These are phyloP conservation scores for Pangasius mekongensis DNA, from an alignment of 2,797 vertebrate species.

Conservation along the genomic window DNA sequence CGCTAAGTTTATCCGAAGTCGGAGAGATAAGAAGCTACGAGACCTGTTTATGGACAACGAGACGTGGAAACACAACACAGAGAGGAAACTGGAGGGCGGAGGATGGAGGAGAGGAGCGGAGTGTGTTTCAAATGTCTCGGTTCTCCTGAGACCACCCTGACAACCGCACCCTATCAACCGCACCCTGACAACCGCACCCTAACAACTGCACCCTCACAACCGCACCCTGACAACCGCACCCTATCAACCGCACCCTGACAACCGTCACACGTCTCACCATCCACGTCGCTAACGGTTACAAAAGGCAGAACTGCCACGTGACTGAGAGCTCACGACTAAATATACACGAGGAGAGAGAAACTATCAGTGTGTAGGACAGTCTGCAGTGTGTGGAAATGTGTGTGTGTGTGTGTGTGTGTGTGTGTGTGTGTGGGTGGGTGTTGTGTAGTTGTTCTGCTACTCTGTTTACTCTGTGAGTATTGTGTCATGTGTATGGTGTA, in stretches of 20 bases:
- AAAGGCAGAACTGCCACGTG: not conserved
- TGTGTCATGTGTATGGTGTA: not conserved
- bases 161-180: not conserved
- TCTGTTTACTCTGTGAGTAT: not conserved
- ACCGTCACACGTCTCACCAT: not conserved
- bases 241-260: no score
- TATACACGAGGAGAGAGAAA: not conserved
- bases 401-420: not conserved
- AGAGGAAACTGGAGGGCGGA: not conserved
- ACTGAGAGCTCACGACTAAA: not conserved
- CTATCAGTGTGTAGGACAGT: not conserved
- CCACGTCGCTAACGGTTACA: not conserved
- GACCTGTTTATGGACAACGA: not conserved
- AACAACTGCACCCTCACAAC: no score
- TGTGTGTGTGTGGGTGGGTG: no score
- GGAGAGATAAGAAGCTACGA: not conserved
- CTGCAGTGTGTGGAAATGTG: not conserved
- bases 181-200: no score
- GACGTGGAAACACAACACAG: not conserved
- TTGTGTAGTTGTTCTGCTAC: no score
- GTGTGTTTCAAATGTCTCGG: not conserved
- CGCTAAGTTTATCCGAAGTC: slow-evolving; percentile 11
- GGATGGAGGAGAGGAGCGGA: not conserved
- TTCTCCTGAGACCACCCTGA: slow-evolving; percentile 15
- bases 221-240: not conserved